These are phyloP conservation scores for Hetaerina americana DNA, from an alignment of 1,140 invertebrate genomes.

Conservation along the genomic window DNA sequence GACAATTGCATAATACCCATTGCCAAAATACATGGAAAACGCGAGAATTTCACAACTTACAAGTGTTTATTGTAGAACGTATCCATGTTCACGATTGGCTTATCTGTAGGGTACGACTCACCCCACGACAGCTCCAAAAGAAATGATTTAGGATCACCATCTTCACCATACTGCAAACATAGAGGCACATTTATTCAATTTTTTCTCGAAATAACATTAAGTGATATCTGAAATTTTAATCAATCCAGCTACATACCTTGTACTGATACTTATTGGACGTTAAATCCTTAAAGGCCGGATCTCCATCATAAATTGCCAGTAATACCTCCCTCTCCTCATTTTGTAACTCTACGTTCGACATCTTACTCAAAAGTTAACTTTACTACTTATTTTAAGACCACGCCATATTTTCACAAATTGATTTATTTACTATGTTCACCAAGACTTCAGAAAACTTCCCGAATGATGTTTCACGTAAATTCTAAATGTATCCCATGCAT, in stretches of 20 bases:
- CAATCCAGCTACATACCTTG: constrained; percentile 48
- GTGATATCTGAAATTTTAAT: not conserved
- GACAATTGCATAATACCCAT: no score
- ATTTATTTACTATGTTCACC: no score
- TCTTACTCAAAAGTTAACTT: no score
- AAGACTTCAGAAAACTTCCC: no score
- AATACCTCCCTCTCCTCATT: constrained; percentile 84
- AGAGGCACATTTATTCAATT: constrained; percentile 4
- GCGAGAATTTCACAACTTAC: constrained; percentile 47
- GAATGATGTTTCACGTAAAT: no score
- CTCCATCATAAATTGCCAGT: constrained; percentile 87
- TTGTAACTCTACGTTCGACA: constrained; percentile 42
- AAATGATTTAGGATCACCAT: constrained; percentile 66
- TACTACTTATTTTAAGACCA: no score
- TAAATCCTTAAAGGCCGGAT: constrained; percentile 71
- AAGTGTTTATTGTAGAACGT: constrained; percentile 88
- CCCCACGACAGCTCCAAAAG: constrained; percentile 79
- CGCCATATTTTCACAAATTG: no score
- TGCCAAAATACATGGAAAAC: no score
- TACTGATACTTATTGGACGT: constrained; percentile 71
- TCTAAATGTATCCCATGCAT: no score
- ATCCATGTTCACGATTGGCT: constrained; percentile 72
- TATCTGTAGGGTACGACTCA: constrained; percentile 67
- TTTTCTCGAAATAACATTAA: constrained; percentile 7
- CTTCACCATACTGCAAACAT: constrained; percentile 66